Base-by-base conservation (phyloP, 2,797 vertebrate species). In the Notamacropus eugenii region DNA sequence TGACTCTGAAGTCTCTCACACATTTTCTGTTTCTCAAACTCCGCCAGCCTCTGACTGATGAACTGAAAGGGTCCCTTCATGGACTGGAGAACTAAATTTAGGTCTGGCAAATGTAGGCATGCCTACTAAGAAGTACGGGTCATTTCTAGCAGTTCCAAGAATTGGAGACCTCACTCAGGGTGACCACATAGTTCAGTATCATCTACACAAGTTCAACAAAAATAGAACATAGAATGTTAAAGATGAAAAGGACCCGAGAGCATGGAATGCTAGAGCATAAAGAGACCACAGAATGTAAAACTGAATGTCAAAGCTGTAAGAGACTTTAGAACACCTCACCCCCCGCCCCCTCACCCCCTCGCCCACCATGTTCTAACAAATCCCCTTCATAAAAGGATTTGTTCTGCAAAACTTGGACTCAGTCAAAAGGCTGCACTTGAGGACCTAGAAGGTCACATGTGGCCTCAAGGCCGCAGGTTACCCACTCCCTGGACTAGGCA, bases 61-160 rank as follows among this genome's bases (percentile, higher is more conserved):
- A 97, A 57, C 91, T 94, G 92, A 92, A 55, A 95, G 93, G 40
- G 5, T 94, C 19, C 29, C 91, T 27, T 74, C 91, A 57, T 93
- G 54, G 94, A 9, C 91, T 93, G 14, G 52, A 90, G 93, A 27
- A 93, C 16, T 24, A 12, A 50, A 93, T 93, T 96, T 55, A 62
- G 52, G 28, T 93, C 34, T 59, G 67, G 19, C 19, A 46, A 82
- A 82, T 24, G 67, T 40, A 9, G 16, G 40, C 19, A 9, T 40
- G n/a, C n/a, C 67, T 82, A 82, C 67, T 74, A 82, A 82, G 58
- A 94, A 31, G 94, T 46, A 46, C 31, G 90, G 54, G 3, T 50
- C 13, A n/a, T n/a, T 96, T 59, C n/a, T 95, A 95, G 54, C 54
- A 94, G 27, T 91, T 91, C 52, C 13, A 74, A 56, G 82, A 96